Percentiles rank a stretch among this genome's conserved stretches.
phyloP scores from a whole-genome alignment of 2,113 vertebrate genomes.

The Trachemys scripta region DNA sequence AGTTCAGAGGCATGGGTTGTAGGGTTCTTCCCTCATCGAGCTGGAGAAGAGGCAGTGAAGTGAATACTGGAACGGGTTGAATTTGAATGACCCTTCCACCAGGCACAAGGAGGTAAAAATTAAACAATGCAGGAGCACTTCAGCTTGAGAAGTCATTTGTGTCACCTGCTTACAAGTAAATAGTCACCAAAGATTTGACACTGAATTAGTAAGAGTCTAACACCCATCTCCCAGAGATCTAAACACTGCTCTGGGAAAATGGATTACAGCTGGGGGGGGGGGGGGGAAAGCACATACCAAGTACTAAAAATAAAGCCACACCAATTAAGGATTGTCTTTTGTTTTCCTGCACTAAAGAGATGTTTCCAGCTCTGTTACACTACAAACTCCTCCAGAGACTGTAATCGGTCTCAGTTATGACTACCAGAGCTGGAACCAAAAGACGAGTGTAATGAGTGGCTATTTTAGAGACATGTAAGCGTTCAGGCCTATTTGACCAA shows the following conservation, averaged over 20 bases:
- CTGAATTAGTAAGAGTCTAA: too few species aligned
- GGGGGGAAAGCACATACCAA: accelerated
- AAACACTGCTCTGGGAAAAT: too few species aligned
- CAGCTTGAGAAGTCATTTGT: background rate
- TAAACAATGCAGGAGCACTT: background rate
- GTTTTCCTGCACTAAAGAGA: background rate
- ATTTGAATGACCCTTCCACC: background rate
- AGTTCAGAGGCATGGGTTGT: background rate
- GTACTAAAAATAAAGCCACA: background rate
- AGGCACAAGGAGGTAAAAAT: background rate
- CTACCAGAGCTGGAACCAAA: background rate
- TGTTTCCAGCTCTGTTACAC: accelerated
- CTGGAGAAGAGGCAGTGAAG: background rate
- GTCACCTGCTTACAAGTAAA: background rate
- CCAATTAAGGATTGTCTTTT: accelerated
- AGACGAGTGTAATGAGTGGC: accelerated
- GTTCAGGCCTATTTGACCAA: background rate
- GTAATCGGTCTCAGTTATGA: background rate
- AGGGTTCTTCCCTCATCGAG: background rate
- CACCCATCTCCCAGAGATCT: too few species aligned
- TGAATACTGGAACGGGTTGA: background rate
- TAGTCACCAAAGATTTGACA: background rate
- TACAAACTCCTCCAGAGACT: accelerated
- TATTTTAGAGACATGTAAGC: accelerated
- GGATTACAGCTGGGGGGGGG: background rate